A percentile compares a stretch with the other conserved stretches of the same genome.
Conservation (phyloP, 2,888 invertebrate species). For the Tillus elongatus region DNA sequence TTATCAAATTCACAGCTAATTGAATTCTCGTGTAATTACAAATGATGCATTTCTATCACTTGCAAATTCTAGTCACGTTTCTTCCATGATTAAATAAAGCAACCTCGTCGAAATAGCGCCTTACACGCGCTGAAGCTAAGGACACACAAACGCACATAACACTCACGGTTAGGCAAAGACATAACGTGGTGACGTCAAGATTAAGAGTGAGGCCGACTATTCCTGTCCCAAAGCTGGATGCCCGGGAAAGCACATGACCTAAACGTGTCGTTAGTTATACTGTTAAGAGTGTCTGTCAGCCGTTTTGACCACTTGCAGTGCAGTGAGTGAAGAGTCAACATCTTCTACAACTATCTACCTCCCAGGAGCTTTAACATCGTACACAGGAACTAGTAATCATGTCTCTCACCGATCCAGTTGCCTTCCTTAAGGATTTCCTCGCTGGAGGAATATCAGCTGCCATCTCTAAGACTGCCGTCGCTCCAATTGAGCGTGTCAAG, state of each 20-base stretch:
- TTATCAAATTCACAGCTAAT: too few species aligned
- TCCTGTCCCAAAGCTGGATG: constrained; percentile 27
- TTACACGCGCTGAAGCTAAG: too few species aligned
- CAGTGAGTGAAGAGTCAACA: constrained; percentile 47
- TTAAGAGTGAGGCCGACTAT: too few species aligned
- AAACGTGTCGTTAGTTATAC: constrained; percentile 21
- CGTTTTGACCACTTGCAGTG: constrained; percentile 47
- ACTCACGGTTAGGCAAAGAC: constrained; percentile 11
- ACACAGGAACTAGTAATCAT: constrained; percentile 24
- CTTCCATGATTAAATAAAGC: too few species aligned
- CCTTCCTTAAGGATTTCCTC: constrained; percentile 81
- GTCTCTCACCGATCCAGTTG: constrained; percentile 60
- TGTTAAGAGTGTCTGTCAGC: too few species aligned
- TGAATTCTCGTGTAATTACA: too few species aligned
- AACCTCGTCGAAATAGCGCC: too few species aligned
- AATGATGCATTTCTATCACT: too few species aligned
- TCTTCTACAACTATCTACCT: too few species aligned
- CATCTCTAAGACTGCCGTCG: constrained; percentile 87
- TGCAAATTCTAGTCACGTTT: too few species aligned
- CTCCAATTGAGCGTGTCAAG: constrained; percentile 93
- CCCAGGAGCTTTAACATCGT: constrained; percentile 17
- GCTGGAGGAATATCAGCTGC: constrained; percentile 91
- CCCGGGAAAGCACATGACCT: constrained; percentile 36
- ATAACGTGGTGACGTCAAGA: constrained; percentile 19
- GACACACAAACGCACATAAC: too few species aligned